These are phyloP conservation scores for Chaetura pelagica DNA, from an alignment of 2,113 vertebrate genomes.

Conservation along the genomic window DNA sequence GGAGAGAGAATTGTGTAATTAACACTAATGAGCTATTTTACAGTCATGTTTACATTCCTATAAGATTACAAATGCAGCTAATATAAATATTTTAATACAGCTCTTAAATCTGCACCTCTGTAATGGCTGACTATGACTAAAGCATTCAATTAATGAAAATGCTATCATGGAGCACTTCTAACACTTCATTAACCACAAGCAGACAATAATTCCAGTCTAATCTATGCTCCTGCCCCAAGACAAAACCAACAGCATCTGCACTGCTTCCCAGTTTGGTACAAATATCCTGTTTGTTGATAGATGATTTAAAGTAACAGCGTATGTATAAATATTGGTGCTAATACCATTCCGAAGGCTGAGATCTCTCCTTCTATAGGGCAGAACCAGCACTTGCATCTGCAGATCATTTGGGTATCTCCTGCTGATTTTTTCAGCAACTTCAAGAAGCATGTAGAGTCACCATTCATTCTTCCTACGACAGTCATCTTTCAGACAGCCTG, in stretches of 20 bases:
- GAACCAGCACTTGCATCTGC: not conserved
- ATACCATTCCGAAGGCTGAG: not conserved
- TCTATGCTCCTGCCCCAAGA: not conserved
- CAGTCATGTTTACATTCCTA: not conserved
- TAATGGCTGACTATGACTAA: not conserved
- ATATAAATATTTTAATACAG: not conserved
- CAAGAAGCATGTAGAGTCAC: not conserved
- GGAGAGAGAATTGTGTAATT: not conserved
- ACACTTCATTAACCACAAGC: not conserved
- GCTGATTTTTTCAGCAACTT: not conserved
- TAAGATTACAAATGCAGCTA: not conserved
- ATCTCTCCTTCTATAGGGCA: not conserved
- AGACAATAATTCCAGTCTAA: not conserved
- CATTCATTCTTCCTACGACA: not conserved
- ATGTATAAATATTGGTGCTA: not conserved
- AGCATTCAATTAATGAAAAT: not conserved
- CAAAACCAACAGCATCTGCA: not conserved
- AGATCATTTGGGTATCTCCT: not conserved
- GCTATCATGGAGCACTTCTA: not conserved
- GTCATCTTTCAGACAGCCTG: not conserved
- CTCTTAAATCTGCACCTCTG: not conserved
- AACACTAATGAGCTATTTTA: not conserved
- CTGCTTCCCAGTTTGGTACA: not conserved
- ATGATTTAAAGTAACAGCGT: not conserved
- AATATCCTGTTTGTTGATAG: not conserved